Evolutionary conservation across 2,113 vertebrate genomes (phyloP), one percentile per base, ranked within the genome.

Genomic region (Budorcas taxicolor): DNA sequence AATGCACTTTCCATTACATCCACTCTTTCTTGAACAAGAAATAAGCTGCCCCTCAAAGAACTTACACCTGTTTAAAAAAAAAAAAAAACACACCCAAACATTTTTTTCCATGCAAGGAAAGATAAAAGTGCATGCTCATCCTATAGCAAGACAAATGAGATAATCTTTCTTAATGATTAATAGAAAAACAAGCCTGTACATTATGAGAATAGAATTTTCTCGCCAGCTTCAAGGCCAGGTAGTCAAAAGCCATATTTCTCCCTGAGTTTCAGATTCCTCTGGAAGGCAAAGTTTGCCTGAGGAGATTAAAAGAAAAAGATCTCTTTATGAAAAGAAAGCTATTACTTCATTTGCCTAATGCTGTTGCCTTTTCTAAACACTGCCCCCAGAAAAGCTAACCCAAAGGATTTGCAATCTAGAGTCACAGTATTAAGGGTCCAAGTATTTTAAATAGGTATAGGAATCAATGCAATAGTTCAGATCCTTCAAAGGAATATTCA

Each of bases 391-490:
- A 98, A 98, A 98, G 82, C 45, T 93, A 97, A 94, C 96, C 95
- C 94, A 98, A 98, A 97, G 92, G 87, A 98, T 96, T 91, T 17
- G 3, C 58, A 1, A 97, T 98, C 98, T 95, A 91, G 80, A 96
- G 93, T 98, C 97, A 98, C 84, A 97, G 93, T 97, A 98, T 96
- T 97, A 97, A 83, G 87, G 25, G 87, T 96, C 95, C 97, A 98
- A 97, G 98, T 98, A 98, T 98, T 98, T 98, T 98, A 98, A 97
- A 98, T 97, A 98, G 95, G 94, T 89, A 76, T 25, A 74, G 6
- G 4, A 93, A 50, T 91, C 16, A 12, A 97, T 95, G 97, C n/a
- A 98, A 87, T 27, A 96, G 82, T 95, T 98, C 90, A 96, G 87
- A 83, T 85, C 62, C 16, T 40, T 97, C 97, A 95, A 53, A 90